Conservation (phyloP, 2,797 vertebrate species). For the Danio aesculapii region DNA sequence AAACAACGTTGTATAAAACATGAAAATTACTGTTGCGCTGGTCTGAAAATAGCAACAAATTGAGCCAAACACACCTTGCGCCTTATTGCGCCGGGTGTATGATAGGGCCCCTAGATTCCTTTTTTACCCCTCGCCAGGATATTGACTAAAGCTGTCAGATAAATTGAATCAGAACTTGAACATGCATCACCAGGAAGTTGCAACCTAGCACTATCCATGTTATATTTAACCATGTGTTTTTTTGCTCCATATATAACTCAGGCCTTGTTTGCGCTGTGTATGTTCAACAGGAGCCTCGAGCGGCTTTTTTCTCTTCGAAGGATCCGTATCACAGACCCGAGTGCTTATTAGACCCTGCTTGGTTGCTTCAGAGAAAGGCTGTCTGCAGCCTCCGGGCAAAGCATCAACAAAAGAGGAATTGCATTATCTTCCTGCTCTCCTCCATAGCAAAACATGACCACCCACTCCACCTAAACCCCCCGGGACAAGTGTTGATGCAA, state of each 20-base stretch:
- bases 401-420: conserved; percentile 77
- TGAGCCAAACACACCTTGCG: too few relatives aligned
- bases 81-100: too few relatives aligned
- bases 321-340: conserved; percentile 71
- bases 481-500: conserved; percentile 59
- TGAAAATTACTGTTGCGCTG: too few relatives aligned
- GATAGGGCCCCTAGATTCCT: too few relatives aligned
- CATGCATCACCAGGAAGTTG: conserved; percentile 12
- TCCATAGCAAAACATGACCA: conserved; percentile 63
- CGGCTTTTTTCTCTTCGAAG: conserved; percentile 47
- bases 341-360: conserved; percentile 77
- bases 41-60: too few relatives aligned
- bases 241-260: conserved; percentile 27
- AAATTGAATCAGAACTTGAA: not conserved
- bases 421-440: conserved; percentile 73
- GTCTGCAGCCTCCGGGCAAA: conserved; percentile 75
- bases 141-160: not conserved
- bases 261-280: conserved; percentile 28
- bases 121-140: not conserved
- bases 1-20: too few relatives aligned
- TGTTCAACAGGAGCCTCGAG: conserved; percentile 17
- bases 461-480: conserved; percentile 48
- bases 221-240: conserved; percentile 18
- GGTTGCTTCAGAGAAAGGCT: conserved; percentile 75
- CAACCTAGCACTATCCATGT: conserved; percentile 21